A percentile compares a stretch with the other conserved stretches of the same genome.
Conservation (phyloP, 2,113 vertebrate genomes). For the Oriolus oriolus region DNA sequence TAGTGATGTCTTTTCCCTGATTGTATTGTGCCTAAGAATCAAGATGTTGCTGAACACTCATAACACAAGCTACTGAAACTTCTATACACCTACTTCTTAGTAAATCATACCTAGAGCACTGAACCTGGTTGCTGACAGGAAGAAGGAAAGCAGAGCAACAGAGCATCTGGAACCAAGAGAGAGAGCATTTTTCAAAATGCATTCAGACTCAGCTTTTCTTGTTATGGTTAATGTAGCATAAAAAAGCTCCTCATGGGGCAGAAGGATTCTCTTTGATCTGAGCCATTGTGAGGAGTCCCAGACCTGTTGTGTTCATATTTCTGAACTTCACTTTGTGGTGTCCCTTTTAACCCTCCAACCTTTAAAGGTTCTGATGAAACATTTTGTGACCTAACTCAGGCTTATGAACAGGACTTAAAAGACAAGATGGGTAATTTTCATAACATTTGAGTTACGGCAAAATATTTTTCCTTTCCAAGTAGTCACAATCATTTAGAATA, state of each 20-base stretch:
- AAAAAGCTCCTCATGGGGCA: background rate
- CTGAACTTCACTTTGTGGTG: background rate
- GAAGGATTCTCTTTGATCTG: background rate
- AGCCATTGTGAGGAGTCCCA: background rate
- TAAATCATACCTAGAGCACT: background rate
- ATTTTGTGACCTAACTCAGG: background rate
- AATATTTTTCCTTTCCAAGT: background rate
- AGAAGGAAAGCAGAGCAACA: background rate
- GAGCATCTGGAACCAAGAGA: rapidly evolving
- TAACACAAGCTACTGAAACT: background rate
- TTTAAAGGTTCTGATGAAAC: background rate
- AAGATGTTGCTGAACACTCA: background rate
- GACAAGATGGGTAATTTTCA: background rate
- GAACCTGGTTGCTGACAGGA: background rate
- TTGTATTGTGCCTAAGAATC: background rate
- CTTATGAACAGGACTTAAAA: background rate
- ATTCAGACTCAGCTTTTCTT: background rate
- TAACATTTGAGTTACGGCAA: background rate
- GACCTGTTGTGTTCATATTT: background rate
- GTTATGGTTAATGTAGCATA: background rate
- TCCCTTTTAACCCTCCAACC: background rate
- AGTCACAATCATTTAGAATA: background rate
- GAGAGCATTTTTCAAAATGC: background rate
- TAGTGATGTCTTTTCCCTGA: background rate
- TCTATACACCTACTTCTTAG: background rate